These are phyloP conservation scores for Chionis minor DNA, from an alignment of 2,113 vertebrate species.

Conservation along the genomic window DNA sequence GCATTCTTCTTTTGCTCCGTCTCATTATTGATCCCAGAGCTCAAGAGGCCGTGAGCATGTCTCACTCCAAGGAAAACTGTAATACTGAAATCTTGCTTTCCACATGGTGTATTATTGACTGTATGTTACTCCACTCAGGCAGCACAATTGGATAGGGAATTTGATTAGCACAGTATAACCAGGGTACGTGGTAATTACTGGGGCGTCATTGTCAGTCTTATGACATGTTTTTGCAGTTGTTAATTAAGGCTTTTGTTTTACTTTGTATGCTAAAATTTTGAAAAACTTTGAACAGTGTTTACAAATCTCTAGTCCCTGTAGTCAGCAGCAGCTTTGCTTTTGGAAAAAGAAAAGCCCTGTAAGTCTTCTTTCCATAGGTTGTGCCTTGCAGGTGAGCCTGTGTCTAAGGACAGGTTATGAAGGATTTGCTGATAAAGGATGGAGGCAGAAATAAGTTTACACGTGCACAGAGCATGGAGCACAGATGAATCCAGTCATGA, in stretches of 20 bases:
- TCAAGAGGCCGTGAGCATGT: neutral
- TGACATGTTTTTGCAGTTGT: neutral
- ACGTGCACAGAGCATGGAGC: neutral
- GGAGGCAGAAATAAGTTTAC: neutral
- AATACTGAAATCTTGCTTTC: neutral
- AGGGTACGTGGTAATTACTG: neutral
- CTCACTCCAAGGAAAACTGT: neutral
- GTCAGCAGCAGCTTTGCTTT: neutral
- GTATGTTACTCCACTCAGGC: neutral
- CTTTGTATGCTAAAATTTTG: neutral
- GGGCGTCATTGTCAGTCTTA: neutral
- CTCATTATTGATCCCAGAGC: slow-evolving; percentile 15
- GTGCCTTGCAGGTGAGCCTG: neutral
- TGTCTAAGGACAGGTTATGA: neutral
- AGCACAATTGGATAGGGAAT: neutral
- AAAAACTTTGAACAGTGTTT: neutral
- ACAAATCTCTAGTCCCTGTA: neutral
- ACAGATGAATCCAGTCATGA: neutral
- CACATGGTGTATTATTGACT: neutral
- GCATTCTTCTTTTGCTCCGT: neutral
- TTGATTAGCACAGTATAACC: neutral
- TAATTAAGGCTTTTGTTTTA: slow-evolving; percentile 14
- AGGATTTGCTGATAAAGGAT: neutral
- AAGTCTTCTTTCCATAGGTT: neutral
- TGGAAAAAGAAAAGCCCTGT: neutral